These are phyloP conservation scores for Andrena flavipes DNA, from an alignment of 2,888 invertebrate genomes.

Conservation along the genomic window DNA sequence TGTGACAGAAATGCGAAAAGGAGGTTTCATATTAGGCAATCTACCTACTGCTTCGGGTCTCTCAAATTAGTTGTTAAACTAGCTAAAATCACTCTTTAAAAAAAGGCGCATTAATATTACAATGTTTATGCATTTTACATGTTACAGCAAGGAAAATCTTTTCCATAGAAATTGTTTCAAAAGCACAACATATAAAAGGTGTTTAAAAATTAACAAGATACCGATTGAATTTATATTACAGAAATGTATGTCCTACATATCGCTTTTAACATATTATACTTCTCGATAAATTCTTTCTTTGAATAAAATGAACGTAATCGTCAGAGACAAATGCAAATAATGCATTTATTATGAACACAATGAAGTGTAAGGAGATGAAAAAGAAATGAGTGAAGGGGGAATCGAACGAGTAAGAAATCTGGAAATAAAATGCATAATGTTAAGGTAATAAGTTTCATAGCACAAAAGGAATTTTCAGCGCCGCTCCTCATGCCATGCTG, in stretches of 20 bases:
- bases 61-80: neutral
- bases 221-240: conserved; percentile 5
- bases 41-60: neutral
- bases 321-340: conserved; percentile 20
- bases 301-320: conserved; percentile 8
- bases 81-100: neutral
- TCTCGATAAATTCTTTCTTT: neutral
- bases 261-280: conserved; percentile 2
- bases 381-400: conserved; percentile 28
- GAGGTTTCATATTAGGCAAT: neutral
- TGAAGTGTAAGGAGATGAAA: conserved; percentile 38
- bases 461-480: conserved; percentile 73
- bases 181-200: conserved; percentile 43
- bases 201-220: conserved; percentile 2
- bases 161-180: conserved; percentile 67
- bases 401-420: conserved; percentile 52
- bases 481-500: conserved; percentile 84
- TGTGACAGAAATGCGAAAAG: conserved; percentile 8
- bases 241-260: conserved; percentile 7
- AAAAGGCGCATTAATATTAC: neutral
- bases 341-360: conserved; percentile 27
- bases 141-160: conserved; percentile 6
- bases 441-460: conserved; percentile 59
- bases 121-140: neutral
- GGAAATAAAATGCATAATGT: conserved; percentile 61